These are phyloP conservation scores for Colletes gigas DNA, from an alignment of 1,140 invertebrate genomes.

Conservation along the genomic window DNA sequence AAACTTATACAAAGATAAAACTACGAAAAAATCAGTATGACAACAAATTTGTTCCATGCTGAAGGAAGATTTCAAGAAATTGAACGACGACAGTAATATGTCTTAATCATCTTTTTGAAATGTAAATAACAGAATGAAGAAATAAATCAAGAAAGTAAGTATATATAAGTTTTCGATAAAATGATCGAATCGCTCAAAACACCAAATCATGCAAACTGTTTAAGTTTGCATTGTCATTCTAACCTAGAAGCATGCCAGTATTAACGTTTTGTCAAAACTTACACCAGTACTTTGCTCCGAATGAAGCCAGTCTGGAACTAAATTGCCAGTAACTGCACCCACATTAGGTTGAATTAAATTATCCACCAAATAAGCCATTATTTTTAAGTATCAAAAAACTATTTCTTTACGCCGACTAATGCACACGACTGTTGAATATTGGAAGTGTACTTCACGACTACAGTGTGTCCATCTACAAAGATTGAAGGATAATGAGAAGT, in stretches of 20 bases:
- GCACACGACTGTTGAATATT: not conserved
- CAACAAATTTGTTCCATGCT: too few relatives aligned
- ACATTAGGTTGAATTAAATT: constrained; percentile 47
- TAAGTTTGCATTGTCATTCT: constrained; percentile 77
- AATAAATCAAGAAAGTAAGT: too few relatives aligned
- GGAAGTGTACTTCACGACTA: not conserved
- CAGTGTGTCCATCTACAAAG: constrained; percentile 27
- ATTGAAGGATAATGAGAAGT: not conserved
- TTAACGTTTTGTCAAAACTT: constrained; percentile 74
- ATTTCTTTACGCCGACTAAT: not conserved
- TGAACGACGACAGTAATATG: too few relatives aligned
- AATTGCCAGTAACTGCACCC: constrained; percentile 33
- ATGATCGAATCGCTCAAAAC: too few relatives aligned
- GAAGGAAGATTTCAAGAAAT: too few relatives aligned
- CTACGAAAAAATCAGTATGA: too few relatives aligned
- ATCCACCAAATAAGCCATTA: constrained; percentile 49
- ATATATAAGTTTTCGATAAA: too few relatives aligned
- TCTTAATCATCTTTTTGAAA: too few relatives aligned
- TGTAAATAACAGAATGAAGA: too few relatives aligned
- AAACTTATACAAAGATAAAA: too few relatives aligned
- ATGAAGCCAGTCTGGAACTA: constrained; percentile 84
- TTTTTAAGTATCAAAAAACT: constrained; percentile 16
- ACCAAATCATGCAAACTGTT: too few relatives aligned
- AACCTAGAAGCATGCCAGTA: constrained; percentile 68
- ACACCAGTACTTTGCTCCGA: constrained; percentile 89